A percentile compares a stretch with the other conserved stretches of the same genome.
These are phyloP conservation scores for Sinocyclocheilus rhinocerous DNA, from an alignment of 2,113 vertebrate species.

Conservation along the genomic window DNA sequence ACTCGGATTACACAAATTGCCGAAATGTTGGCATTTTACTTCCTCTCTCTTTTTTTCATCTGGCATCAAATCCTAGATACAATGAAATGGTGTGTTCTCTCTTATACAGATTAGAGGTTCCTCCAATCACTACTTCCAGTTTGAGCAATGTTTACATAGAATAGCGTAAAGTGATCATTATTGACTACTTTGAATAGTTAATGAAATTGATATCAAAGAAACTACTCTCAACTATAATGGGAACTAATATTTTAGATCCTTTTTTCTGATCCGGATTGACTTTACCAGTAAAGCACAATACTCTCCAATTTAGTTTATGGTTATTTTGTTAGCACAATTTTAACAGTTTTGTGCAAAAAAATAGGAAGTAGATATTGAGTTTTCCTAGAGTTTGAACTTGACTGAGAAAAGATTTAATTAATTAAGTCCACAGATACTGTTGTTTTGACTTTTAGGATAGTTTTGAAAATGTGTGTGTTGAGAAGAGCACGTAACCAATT, in stretches of 20 bases:
- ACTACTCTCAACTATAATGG: neutral
- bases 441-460: neutral
- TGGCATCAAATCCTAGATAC: neutral
- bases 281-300: neutral
- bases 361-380: neutral
- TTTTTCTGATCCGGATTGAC: neutral
- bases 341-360: neutral
- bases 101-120: neutral
- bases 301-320: neutral
- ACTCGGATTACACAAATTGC: neutral
- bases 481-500: neutral
- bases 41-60: neutral
- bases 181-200: neutral
- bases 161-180: neutral
- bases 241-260: neutral
- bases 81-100: neutral
- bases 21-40: neutral
- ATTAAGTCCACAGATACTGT: neutral
- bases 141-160: neutral
- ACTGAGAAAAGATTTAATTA: neutral
- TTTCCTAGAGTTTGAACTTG: neutral
- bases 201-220: neutral
- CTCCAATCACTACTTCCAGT: neutral
- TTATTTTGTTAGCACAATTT: neutral
- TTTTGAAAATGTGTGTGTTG: neutral